These are phyloP conservation scores for Episyrphus balteatus DNA, from an alignment of 1,140 invertebrate species.

Conservation along the genomic window DNA sequence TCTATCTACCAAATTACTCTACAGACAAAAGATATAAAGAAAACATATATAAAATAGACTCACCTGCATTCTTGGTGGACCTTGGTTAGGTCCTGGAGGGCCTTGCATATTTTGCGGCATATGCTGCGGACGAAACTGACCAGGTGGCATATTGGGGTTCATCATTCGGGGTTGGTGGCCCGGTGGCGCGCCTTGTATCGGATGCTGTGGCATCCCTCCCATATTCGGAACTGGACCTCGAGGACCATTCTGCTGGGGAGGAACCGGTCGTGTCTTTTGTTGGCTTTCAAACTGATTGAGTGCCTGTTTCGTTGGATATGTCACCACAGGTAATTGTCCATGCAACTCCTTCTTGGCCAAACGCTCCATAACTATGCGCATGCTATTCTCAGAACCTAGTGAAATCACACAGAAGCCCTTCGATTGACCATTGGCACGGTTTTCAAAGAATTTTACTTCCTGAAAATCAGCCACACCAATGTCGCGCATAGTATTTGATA, in stretches of 20 bases:
- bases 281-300: constrained; percentile 76
- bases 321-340: constrained; percentile 88
- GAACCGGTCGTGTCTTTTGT: constrained; percentile 73
- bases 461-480: constrained; percentile 88
- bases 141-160: constrained; percentile 37
- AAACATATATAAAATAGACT: constrained; percentile 4
- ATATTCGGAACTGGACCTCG: constrained; percentile 37
- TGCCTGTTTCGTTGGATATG: constrained; percentile 85
- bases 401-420: constrained; percentile 95
- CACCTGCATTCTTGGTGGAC: constrained; percentile 35
- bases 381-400: constrained; percentile 82
- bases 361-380: constrained; percentile 81
- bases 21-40: not conserved
- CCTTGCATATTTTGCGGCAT: constrained; percentile 39
- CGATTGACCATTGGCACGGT: constrained; percentile 96
- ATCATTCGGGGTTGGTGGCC: constrained; percentile 53
- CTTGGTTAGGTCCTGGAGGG: constrained; percentile 33
- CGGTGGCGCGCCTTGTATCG: constrained; percentile 35
- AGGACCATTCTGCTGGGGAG: constrained; percentile 46
- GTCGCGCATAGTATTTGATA: constrained; percentile 73
- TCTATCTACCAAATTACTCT: not conserved
- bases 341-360: constrained; percentile 90
- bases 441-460: constrained; percentile 99
- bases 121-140: constrained; percentile 28
- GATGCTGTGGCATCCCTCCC: constrained; percentile 39